Conservation (phyloP, 1,140 invertebrate species). For the Conus ventricosus region DNA sequence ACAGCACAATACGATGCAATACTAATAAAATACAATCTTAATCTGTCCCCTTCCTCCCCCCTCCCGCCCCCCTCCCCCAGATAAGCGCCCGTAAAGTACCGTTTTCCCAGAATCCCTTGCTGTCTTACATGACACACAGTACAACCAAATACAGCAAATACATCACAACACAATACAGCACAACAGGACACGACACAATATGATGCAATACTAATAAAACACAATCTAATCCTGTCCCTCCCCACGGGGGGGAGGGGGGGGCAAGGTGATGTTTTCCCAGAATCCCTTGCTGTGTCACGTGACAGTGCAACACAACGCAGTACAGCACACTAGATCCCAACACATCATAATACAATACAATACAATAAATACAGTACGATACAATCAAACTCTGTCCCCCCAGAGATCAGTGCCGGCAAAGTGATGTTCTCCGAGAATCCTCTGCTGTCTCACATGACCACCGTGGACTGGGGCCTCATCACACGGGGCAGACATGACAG, state of each 20-base stretch:
- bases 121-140: slow-evolving; percentile 51
- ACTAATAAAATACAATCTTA: too few relatives aligned
- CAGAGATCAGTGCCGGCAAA: slow-evolving; percentile 63
- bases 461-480: slow-evolving; percentile 60
- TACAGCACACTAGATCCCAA: too few relatives aligned
- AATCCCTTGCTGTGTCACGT: slow-evolving; percentile 61
- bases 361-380: too few relatives aligned
- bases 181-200: too few relatives aligned
- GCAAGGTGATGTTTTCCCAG: slow-evolving; percentile 60
- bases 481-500: slow-evolving; percentile 40
- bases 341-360: slow-evolving; percentile 26
- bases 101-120: slow-evolving; percentile 59
- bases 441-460: slow-evolving; percentile 58
- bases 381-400: too few relatives aligned
- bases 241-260: too few relatives aligned
- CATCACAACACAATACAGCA: too few relatives aligned
- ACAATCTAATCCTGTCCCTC: too few relatives aligned
- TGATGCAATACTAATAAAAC: neutral
- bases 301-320: too few relatives aligned
- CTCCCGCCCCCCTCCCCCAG: too few relatives aligned
- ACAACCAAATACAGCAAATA: too few relatives aligned
- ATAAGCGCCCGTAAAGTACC: slow-evolving; percentile 61
- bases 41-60: too few relatives aligned
- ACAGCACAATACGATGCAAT: neutral
- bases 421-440: slow-evolving; percentile 64